Base-by-base conservation (phyloP, 1,140 invertebrate species). In the Condylostylus longicornis region DNA sequence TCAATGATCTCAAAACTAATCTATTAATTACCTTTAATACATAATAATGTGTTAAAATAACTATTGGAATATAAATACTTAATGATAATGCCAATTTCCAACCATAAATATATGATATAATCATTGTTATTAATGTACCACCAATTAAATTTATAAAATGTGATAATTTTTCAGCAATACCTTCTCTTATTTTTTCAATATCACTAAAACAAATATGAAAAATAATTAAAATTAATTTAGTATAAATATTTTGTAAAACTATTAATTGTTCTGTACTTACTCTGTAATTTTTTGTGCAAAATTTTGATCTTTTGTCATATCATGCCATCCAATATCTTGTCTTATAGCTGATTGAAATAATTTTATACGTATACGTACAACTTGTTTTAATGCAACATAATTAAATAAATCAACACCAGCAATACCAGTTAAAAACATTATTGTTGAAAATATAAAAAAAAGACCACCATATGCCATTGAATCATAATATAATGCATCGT, bases 271-370 rank as follows among this genome's bases (percentile, higher is more conserved):
- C 7, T 13, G 14, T 19, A 50, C 48, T 45, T 40, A 91, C 87
- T 93, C 85, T 18, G 84, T 79, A 33, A 94, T 73, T 51, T 80
- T 70, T 35, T 80, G 79, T 15, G 85, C 85, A 52, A 95, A 82
- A 62, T 90, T 87, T 49, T 86, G 83, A 18, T 81, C 79, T 31
- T 80, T 77, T 71, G 52, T 52, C 2, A 76, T 75, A 55, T 94
- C 89, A 58, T 87, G 91, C 82, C 87, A 95, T 3, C 76, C 70
- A 52, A 93, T 84, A 49, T 94, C 86, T 56, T 94, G 89, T 23
- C 80, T 70, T 13, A 95, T 63, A 1, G 88, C 74, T 2, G 82
- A 69, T 33, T 71, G 66, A 4, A 89, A 67, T 42, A 84, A 80
- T 46, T 67, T 64, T 45, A 69, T 69, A 22, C 81, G 68, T 27